These are phyloP conservation scores for Rhabdomys pumilio DNA, from an alignment of 2,797 vertebrate species.

Conservation along the genomic window DNA sequence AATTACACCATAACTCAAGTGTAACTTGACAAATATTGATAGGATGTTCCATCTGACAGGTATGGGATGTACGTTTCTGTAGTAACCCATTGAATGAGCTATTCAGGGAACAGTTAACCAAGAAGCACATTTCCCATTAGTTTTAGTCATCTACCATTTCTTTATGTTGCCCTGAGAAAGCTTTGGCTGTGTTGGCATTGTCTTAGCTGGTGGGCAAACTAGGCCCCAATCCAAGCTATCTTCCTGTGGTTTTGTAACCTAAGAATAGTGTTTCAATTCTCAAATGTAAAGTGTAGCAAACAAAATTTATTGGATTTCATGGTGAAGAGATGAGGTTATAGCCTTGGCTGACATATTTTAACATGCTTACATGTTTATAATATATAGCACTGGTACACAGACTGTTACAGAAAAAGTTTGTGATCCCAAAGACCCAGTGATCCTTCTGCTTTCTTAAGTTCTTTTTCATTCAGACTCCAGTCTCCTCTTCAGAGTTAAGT, in stretches of 20 bases:
- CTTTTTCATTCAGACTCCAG: neutral
- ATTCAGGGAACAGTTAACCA: neutral
- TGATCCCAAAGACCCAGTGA: neutral
- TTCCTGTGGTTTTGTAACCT: neutral
- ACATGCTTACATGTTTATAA: neutral
- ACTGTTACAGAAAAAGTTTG: neutral
- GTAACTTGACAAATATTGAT: neutral
- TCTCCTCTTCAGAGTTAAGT: neutral
- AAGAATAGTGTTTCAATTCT: neutral
- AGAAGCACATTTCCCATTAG: neutral
- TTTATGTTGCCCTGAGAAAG: neutral
- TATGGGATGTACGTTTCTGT: neutral
- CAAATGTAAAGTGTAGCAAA: neutral
- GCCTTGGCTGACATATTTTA: neutral
- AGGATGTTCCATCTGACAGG: neutral
- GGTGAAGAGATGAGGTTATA: neutral
- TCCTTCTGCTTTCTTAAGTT: neutral
- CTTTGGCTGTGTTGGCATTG: neutral
- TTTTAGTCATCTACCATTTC: neutral
- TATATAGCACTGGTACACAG: neutral
- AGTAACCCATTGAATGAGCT: neutral
- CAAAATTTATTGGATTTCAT: neutral
- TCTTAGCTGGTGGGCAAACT: neutral
- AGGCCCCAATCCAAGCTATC: neutral
- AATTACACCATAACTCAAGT: neutral